A percentile compares a stretch with the other conserved stretches of the same genome.
Conservation (phyloP, 2,113 vertebrate species). For the Myocastor coypus region DNA sequence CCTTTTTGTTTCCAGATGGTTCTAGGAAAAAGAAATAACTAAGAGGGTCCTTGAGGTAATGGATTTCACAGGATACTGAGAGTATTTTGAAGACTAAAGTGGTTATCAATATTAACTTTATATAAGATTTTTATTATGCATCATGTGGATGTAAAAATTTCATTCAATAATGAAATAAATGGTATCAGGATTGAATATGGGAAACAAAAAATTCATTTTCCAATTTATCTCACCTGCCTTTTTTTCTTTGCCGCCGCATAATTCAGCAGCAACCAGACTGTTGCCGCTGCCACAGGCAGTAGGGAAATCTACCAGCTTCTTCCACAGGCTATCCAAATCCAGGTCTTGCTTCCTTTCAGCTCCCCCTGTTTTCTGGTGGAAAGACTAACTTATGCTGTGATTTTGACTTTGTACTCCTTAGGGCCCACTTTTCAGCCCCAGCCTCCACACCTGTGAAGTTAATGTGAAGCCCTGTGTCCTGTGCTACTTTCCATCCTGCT, state of each 20-base stretch:
- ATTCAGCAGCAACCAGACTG: background rate
- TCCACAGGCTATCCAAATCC: accelerated
- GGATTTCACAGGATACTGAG: background rate
- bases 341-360: accelerated
- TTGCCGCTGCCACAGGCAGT: accelerated
- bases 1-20: constrained; percentile 47
- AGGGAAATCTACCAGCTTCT: background rate
- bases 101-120: constrained; percentile 67
- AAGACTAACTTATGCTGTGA: accelerated
- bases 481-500: no score
- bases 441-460: background rate
- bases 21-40: background rate
- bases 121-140: constrained; percentile 65
- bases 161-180: constrained; percentile 68
- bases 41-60: background rate
- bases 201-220: constrained; percentile 71
- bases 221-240: constrained; percentile 38
- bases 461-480: accelerated
- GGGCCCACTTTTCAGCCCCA: background rate
- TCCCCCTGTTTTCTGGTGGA: accelerated
- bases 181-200: constrained; percentile 60
- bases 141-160: constrained; percentile 56
- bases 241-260: background rate
- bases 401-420: accelerated
- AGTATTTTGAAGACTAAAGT: constrained; percentile 47